Conservation (phyloP, 2,888 invertebrate genomes). For the Nomada fabriciana region DNA sequence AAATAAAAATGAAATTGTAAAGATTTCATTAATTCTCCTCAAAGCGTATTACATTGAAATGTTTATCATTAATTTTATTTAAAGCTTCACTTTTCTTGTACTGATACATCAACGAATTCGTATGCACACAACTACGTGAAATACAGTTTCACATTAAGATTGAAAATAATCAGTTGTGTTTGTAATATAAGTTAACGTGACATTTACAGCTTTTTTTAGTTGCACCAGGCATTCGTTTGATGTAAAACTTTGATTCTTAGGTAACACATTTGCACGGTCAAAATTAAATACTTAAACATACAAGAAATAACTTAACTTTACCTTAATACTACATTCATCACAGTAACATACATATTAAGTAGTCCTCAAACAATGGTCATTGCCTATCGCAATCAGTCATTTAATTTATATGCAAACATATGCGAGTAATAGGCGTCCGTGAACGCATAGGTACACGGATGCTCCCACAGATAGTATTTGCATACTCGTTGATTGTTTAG, state of each 20-base stretch:
- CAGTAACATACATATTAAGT: not conserved
- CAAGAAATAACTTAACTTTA: no score
- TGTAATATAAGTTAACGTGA: not conserved
- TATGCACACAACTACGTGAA: not conserved
- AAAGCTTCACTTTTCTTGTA: slow-evolving; percentile 11
- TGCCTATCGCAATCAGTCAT: no score
- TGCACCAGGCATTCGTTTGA: not conserved
- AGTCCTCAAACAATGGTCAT: not conserved
- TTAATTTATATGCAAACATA: no score
- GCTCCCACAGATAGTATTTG: no score
- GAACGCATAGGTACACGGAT: no score
- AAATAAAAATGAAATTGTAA: not conserved
- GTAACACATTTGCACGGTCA: not conserved
- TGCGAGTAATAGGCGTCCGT: no score
- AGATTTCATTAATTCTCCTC: no score
- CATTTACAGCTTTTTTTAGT: not conserved
- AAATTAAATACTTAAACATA: no score
- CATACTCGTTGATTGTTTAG: no score
- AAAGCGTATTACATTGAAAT: slow-evolving; percentile 3
- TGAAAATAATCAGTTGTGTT: not conserved
- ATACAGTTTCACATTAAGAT: not conserved
- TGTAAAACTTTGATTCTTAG: not conserved
- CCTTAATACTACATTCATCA: not conserved
- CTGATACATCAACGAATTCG: not conserved
- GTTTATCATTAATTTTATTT: slow-evolving; percentile 7